Base-by-base conservation (phyloP, 2,888 invertebrate genomes). In the Drosophila quinaria region DNA sequence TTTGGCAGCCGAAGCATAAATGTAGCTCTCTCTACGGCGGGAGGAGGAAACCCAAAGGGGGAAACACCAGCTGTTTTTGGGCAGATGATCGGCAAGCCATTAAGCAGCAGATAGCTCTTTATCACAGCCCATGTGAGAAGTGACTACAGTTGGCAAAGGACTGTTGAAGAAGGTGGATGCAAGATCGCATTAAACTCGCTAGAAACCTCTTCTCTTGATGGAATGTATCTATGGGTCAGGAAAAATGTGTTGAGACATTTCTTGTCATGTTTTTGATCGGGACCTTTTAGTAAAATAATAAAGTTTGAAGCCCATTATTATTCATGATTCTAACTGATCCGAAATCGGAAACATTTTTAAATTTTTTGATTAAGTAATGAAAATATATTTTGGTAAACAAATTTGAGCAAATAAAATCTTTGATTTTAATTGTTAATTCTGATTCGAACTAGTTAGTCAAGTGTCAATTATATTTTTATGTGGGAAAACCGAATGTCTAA, bases 1-100 rank as follows among this genome's bases (percentile, higher is more conserved):
- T 78, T 76, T 76, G 76, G 76, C 76, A 79, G 64, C 76, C 76
- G 74, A 78, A 69, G 69, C 64, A 64, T 64, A 64, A 64, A 52
- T 58, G 52, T 61, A 17, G 41, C 35, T 47, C 15, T 41, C 31
- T 11, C 13, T 17, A 35, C 17, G 42, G 19, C 17, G 10, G 15
- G 49, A 11, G 11, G 17, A 2, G 29, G 22, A 41, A 25, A 1
- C 25, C 25, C 25, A 25, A 25, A 19, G 35, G 15, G 11, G 9
- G 10, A 25, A 19, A 41, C 19, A 33, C 39, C 39, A 15, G 50
- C 55, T 72, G 56, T 35, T 62, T 35, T 17, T 44, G 41, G 33
- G 47, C 56, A 41, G 61, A 61, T 56, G 52, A 78, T 73, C 70
- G 29, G 49, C 60, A 58, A 64, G 13, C 46, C 50, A 62, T 70